Base-by-base conservation (phyloP, 1,140 invertebrate genomes). In the Rhizoglyphus robini region DNA sequence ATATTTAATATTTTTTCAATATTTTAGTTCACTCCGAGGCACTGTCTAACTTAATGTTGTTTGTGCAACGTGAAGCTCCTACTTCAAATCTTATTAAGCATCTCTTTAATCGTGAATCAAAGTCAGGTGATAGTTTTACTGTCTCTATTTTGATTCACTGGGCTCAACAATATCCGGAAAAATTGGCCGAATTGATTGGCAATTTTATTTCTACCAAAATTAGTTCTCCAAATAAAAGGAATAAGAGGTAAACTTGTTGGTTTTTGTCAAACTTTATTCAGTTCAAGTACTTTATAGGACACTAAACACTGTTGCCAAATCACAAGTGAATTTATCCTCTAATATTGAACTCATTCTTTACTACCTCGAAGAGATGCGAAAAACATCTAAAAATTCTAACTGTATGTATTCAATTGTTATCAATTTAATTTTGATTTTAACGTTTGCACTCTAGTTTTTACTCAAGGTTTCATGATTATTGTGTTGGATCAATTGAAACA, bases 61-160 rank as follows among this genome's bases (percentile, higher is more conserved):
- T 92, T 79, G 77, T 96, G 58, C 93, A 92, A 76, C 86, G 90
- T 78, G 91, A 95, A 78, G 86, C 86, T 72, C 92, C 91, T 23
- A 87, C 86, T 11, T 82, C 84, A 68, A 90, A 95, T 73, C 80
- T 94, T 65, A 77, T 96, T 47, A 81, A 87, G 73, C 85, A 88
- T 67, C 79, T 96, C 66, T 83, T 96, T 68, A 84, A 84, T 66
- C 81, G 91, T 65, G 83, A 86, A 72, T 80, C 84, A 57, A 85
- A 87, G 74, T 82, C 78, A 69, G 78, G 72, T 62, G 77, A 79
- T 70, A 71, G 72, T 64, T 91, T 95, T 79, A 86, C 90, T 23
- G 87, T 92, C 25, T 89, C 89, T 1, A 84, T 88, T 1, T 77
- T 96, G 59, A 88, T 88, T 74, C 89, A 90, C 75, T 96, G 91